Evolutionary conservation across 2,888 invertebrate genomes (phyloP).

Genomic region (Neuroscelio doddi): DNA sequence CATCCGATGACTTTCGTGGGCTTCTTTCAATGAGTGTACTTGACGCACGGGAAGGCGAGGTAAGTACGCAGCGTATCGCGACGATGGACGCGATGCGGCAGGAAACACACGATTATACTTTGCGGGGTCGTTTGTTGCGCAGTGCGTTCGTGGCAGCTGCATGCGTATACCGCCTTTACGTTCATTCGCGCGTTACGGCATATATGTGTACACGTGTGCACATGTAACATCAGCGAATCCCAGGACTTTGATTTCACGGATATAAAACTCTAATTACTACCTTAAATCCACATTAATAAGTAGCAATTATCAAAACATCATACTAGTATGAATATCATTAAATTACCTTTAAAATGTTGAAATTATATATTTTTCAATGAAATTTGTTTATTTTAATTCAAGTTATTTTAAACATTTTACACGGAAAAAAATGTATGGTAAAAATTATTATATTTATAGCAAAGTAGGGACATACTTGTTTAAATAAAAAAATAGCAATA

Average conservation of each 20-base stretch:
- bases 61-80: conserved; percentile 57
- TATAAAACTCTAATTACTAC: conserved; percentile 18
- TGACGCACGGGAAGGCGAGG: conserved; percentile 43
- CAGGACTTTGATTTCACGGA: conserved; percentile 25
- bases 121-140: conserved; percentile 49
- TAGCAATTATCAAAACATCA: too few species aligned
- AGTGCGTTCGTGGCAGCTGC: conserved; percentile 53
- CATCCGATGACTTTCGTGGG: conserved; percentile 27
- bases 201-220: conserved; percentile 20
- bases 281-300: too few species aligned
- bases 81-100: conserved; percentile 63
- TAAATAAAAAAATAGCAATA: too few species aligned
- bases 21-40: conserved; percentile 55
- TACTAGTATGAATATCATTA: too few species aligned
- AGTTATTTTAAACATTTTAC: too few species aligned
- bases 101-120: conserved; percentile 65
- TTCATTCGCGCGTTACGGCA: conserved; percentile 30
- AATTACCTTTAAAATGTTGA: too few species aligned
- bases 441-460: too few species aligned
- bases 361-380: too few species aligned
- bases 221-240: conserved; percentile 18
- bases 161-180: conserved; percentile 40
- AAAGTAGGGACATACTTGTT: too few species aligned
- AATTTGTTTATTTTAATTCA: too few species aligned
- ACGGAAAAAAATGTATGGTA: too few species aligned